Percentiles rank a stretch among this genome's conserved stretches.
phyloP scores from a whole-genome alignment of 2,888 invertebrate genomes.

The Dolomedes plantarius region DNA sequence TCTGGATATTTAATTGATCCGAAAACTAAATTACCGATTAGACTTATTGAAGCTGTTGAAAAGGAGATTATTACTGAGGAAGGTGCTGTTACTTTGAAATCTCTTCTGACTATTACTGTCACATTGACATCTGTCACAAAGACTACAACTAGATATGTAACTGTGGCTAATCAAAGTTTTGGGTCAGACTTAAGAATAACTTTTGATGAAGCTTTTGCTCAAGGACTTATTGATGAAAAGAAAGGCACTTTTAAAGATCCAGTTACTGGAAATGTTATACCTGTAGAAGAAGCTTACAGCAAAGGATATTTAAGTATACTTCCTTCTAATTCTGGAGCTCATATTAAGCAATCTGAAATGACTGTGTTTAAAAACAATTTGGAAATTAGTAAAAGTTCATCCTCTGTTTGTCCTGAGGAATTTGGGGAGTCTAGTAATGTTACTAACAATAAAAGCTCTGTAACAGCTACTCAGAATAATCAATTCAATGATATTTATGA shows the following conservation, averaged over 20 bases:
- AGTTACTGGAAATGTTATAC: conserved; percentile 76
- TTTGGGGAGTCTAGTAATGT: background rate
- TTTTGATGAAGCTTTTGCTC: conserved; percentile 77
- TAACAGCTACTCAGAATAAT: background rate
- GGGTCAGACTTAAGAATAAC: conserved; percentile 78
- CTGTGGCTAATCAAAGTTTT: conserved; percentile 83
- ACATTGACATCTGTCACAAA: conserved; percentile 91
- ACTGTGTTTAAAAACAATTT: conserved; percentile 55
- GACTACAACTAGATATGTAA: conserved; percentile 88
- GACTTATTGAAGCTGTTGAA: conserved; percentile 73
- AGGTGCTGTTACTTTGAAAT: conserved; percentile 83
- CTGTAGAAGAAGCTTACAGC: conserved; percentile 76
- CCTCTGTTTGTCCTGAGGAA: conserved; percentile 22
- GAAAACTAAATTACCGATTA: conserved; percentile 72
- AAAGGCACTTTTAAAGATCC: conserved; percentile 78
- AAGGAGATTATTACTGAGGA: conserved; percentile 76
- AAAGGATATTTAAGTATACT: conserved; percentile 70
- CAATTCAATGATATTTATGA: background rate
- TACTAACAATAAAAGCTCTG: background rate
- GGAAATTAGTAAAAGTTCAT: conserved; percentile 30
- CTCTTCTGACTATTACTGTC: conserved; percentile 89
- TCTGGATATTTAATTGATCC: conserved; percentile 74
- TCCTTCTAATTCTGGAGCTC: conserved; percentile 15
- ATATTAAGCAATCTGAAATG: conserved; percentile 84
- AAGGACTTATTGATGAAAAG: conserved; percentile 77